Percentiles rank a stretch among this genome's conserved stretches.
phyloP scores from a whole-genome alignment of 1,140 invertebrate species.

The Nilaparvata lugens region DNA sequence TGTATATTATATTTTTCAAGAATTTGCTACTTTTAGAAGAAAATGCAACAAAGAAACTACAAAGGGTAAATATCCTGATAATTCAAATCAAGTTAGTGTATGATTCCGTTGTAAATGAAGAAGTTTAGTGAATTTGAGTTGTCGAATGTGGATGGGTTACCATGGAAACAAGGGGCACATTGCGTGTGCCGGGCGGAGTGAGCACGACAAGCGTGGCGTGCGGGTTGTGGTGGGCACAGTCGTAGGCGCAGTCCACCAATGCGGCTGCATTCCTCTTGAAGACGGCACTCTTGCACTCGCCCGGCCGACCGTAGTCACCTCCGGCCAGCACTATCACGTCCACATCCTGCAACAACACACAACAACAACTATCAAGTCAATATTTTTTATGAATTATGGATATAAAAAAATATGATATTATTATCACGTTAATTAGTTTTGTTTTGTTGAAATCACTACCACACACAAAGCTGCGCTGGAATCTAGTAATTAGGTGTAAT shows the following conservation, averaged over 20 bases:
- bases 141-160: neutral
- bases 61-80: no score
- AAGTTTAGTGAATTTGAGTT: no score
- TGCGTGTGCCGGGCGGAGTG: constrained; percentile 13
- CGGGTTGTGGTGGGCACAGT: constrained; percentile 3
- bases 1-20: no score
- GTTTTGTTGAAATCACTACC: no score
- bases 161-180: constrained; percentile 14
- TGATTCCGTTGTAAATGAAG: no score
- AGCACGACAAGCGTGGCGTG: constrained; percentile 11
- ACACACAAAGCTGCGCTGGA: no score
- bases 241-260: constrained; percentile 3
- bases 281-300: neutral
- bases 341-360: constrained; percentile 10
- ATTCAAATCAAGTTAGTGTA: no score
- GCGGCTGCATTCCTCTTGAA: constrained; percentile 13
- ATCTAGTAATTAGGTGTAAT: no score
- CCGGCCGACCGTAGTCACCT: neutral
- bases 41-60: no score
- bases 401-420: neutral
- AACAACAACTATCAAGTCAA: neutral
- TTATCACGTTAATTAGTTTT: neutral
- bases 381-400: neutral
- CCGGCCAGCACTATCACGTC: constrained; percentile 18
- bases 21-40: no score